These are phyloP conservation scores for Cyprinodon tularosa DNA, from an alignment of 2,113 vertebrate species.

Conservation along the genomic window DNA sequence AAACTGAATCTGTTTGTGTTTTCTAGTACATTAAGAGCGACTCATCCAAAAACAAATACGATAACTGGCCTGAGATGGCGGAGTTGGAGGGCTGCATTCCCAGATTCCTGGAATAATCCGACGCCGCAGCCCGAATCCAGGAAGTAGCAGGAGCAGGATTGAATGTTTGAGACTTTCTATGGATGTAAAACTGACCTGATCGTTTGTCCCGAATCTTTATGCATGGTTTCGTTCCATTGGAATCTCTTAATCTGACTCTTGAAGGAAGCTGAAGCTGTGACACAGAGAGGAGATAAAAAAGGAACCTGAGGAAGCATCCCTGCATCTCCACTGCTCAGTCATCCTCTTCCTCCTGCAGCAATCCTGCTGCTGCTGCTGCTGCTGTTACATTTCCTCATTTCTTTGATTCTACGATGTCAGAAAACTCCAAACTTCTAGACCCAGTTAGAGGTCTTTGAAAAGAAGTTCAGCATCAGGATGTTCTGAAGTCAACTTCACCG, in stretches of 20 bases:
- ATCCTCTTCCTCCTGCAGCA: not conserved
- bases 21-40: conserved; percentile 88
- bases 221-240: not conserved
- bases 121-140: not conserved
- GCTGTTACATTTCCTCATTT: not conserved
- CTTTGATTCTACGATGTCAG: too few relatives aligned
- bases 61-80: conserved; percentile 91
- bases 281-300: not conserved
- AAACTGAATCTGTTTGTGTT: conserved; percentile 21
- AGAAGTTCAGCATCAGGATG: not conserved
- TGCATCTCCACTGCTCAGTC: not conserved
- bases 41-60: conserved; percentile 85
- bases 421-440: not conserved
- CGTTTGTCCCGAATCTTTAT: too few relatives aligned
- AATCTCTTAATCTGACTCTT: not conserved
- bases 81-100: conserved; percentile 90
- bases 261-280: not conserved
- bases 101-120: conserved; percentile 77
- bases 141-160: not conserved
- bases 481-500: not conserved
- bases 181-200: not conserved
- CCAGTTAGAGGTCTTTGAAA: not conserved
- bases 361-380: not conserved
- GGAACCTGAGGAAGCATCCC: not conserved
- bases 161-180: not conserved